A percentile compares a stretch with the other conserved stretches of the same genome.
Evolutionary conservation across 2,113 vertebrate genomes (phyloP).

Genomic region (Psettodes erumei): DNA sequence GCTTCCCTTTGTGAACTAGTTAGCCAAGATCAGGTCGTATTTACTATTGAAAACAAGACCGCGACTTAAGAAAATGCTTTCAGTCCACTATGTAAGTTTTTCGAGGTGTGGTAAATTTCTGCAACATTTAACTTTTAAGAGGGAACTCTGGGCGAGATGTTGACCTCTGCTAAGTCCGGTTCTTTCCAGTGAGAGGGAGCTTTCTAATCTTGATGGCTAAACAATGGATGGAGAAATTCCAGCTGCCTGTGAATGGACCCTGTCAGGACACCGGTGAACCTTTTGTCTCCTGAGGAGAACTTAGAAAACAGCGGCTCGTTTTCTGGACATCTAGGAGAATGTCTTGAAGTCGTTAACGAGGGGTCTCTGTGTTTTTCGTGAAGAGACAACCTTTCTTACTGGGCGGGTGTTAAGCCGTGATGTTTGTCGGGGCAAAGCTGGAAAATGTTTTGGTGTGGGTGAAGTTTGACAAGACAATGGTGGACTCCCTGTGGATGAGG

Average conservation of each 20-base stretch:
- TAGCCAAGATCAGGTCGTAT: too few species aligned
- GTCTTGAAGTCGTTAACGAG: not conserved
- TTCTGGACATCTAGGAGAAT: not conserved
- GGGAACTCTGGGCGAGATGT: not conserved
- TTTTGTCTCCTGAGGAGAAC: slow-evolving; percentile 38
- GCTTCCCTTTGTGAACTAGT: too few species aligned
- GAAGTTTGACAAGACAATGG: slow-evolving; percentile 65
- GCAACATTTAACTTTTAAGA: not conserved
- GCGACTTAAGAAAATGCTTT: not conserved
- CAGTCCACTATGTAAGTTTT: not conserved
- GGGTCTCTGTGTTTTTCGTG: slow-evolving; percentile 21
- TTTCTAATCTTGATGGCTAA: slow-evolving; percentile 38
- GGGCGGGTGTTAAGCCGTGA: slow-evolving; percentile 1
- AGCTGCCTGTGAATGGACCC: slow-evolving; percentile 32
- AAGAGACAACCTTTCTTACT: not conserved
- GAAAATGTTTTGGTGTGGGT: slow-evolving; percentile 43
- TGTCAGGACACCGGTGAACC: slow-evolving; percentile 42
- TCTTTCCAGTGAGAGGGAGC: not conserved
- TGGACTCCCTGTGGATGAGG: slow-evolving; percentile 64
- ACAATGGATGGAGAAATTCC: slow-evolving; percentile 54
- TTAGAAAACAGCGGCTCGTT: slow-evolving; percentile 40
- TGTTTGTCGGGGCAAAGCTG: slow-evolving; percentile 38
- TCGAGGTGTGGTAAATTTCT: not conserved
- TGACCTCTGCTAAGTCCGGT: slow-evolving; percentile 26
- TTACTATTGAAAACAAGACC: not conserved